A percentile compares a stretch with the other conserved stretches of the same genome.
These are phyloP conservation scores for Matsumyia berberina DNA, from an alignment of 2,888 invertebrate genomes.

Conservation along the genomic window DNA sequence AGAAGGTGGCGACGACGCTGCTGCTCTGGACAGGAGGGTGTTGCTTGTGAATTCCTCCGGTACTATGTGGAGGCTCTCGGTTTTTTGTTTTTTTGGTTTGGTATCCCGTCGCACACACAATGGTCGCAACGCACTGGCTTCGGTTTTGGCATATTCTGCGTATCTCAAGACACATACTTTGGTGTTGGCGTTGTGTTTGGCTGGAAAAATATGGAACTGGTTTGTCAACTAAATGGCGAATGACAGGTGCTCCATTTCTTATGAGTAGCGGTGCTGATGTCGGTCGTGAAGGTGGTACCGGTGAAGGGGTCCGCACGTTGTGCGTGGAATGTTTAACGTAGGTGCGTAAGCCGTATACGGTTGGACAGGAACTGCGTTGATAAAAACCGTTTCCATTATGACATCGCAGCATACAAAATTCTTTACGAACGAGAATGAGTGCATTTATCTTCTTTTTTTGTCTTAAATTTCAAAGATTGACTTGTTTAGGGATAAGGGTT, in stretches of 20 bases:
- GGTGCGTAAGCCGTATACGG: conserved; percentile 60
- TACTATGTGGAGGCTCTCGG: conserved; percentile 43
- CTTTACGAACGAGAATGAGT: conserved; percentile 33
- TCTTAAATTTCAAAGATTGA: neutral
- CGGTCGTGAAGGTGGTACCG: conserved; percentile 27
- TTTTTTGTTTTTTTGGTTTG: conserved; percentile 15
- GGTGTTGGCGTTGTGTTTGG: conserved; percentile 38
- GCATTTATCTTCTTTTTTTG: conserved; percentile 24
- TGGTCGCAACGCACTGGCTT: conserved; percentile 52
- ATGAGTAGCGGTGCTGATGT: conserved; percentile 45
- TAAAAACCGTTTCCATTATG: conserved; percentile 73
- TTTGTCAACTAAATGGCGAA: conserved; percentile 71
- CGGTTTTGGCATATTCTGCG: conserved; percentile 58
- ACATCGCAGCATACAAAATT: conserved; percentile 51
- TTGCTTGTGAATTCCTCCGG: conserved; percentile 43
- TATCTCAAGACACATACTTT: neutral
- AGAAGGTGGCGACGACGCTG: conserved; percentile 40
- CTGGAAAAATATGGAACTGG: conserved; percentile 66
- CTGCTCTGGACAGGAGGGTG: conserved; percentile 51
- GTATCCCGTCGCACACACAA: conserved; percentile 52
- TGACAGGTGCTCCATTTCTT: conserved; percentile 76
- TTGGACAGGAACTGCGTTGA: conserved; percentile 62
- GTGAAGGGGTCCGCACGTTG: conserved; percentile 28
- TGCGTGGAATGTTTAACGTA: conserved; percentile 71
- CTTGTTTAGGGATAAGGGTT: neutral